Percentiles rank a stretch among this genome's conserved stretches.
Conservation (phyloP, 2,113 vertebrate genomes). For the Albula glossodonta region DNA sequence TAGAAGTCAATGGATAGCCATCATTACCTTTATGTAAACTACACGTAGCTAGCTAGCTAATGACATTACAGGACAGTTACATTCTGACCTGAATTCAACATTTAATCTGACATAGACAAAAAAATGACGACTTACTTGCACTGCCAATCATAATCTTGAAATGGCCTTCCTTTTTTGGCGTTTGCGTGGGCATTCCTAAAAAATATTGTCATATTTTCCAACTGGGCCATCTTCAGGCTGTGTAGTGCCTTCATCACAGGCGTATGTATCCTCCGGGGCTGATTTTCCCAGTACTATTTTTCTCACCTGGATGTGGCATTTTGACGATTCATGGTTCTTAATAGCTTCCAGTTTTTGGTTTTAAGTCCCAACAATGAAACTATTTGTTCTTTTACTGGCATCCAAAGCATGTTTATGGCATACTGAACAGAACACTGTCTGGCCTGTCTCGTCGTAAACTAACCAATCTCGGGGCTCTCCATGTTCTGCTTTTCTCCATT, state of each 20-base stretch:
- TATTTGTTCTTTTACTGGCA: too few relatives aligned
- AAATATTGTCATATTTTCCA: background rate
- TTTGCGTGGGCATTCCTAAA: background rate
- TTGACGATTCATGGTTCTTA: background rate
- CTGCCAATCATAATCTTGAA: background rate
- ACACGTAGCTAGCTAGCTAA: background rate
- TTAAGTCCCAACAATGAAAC: too few relatives aligned
- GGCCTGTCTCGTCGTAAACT: too few relatives aligned
- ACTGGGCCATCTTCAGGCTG: background rate
- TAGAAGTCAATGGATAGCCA: background rate
- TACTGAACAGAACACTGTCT: too few relatives aligned
- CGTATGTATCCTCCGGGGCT: conserved; percentile 1
- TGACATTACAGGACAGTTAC: background rate
- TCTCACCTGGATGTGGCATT: background rate
- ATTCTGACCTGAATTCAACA: background rate
- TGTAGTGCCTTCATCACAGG: background rate
- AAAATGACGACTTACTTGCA: background rate
- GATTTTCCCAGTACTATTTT: background rate
- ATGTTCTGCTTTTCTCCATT: too few relatives aligned
- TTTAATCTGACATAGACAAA: background rate
- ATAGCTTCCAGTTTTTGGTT: background rate
- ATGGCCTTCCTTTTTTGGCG: background rate
- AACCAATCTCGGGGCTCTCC: too few relatives aligned
- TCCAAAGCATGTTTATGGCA: too few relatives aligned
- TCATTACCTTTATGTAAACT: background rate